Evolutionary conservation across 2,113 vertebrate genomes (phyloP).

Genomic region (Bufo bufo): DNA sequence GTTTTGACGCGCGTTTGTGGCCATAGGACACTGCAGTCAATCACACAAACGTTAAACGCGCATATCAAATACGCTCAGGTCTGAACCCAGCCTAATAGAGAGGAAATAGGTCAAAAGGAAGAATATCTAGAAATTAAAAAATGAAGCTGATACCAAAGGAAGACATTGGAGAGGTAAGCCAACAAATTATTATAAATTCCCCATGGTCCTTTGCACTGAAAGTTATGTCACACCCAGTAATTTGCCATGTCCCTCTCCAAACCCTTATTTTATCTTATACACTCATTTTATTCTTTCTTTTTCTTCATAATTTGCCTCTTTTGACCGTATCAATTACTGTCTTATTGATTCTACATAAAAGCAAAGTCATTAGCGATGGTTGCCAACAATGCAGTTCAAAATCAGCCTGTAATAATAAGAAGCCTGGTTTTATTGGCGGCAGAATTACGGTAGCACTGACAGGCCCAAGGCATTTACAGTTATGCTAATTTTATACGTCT

Average conservation of each 20-base stretch:
- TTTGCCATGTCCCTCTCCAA: background rate
- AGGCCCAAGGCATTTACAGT: constrained; percentile 31
- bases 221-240: too few relatives aligned
- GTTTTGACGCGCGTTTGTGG: too few relatives aligned
- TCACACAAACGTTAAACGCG: too few relatives aligned
- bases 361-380: constrained; percentile 22
- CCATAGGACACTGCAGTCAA: too few relatives aligned
- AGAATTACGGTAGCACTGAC: constrained; percentile 2
- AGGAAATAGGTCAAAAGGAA: too few relatives aligned
- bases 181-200: too few relatives aligned
- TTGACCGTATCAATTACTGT: constrained; percentile 25
- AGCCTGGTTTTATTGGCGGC: constrained; percentile 25
- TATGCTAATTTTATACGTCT: constrained; percentile 51
- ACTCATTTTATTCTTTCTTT: background rate
- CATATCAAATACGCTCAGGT: too few relatives aligned
- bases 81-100: too few relatives aligned
- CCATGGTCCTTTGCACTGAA: too few relatives aligned
- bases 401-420: constrained; percentile 23
- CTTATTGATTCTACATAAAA: constrained; percentile 48
- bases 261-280: background rate
- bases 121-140: too few relatives aligned
- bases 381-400: constrained; percentile 15
- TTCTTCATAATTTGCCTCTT: constrained; percentile 15
- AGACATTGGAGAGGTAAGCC: too few relatives aligned
- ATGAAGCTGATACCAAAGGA: too few relatives aligned